Evolutionary conservation across 2,797 vertebrate species (phyloP), one percentile per base, ranked within the genome.

Genomic region (Megalops cyprinoides): DNA sequence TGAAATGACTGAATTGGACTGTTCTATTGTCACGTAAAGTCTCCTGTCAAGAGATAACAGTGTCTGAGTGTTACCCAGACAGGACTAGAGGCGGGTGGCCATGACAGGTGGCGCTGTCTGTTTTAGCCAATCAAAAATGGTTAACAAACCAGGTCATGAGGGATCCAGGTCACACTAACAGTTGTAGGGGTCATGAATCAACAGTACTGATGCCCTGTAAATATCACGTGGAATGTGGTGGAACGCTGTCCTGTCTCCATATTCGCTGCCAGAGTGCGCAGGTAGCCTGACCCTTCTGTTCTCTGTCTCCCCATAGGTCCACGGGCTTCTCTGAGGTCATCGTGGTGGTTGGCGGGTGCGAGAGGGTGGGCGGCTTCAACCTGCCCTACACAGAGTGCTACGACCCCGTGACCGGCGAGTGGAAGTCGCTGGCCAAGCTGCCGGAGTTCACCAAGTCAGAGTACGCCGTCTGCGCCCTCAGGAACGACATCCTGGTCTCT

Each of bases 401-500:
- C 20, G 98, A 99, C 87, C 98, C 98, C 9, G 96, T 98, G 79
- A 99, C 97, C 55, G 98, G 98, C 85, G 98, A 99, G 37, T 99
- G 98, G 98, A 99, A 97, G 82, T 97, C 98, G 0, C 92, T 99
- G 91, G 97, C 97, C 81, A 99, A 99, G 85, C 95, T 99, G 37
- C 98, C 98, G 0, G 98, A 99, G 88, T 99, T 99, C 86, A 99
- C 98, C 82, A 99, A 99, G 87, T 99, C 98, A 18, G 98, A 99
- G 85, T 99, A 99, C 46, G 98, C 98, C 0, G 98, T 99, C 78
- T 99, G 98, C 20, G 97, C 98, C 75, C 95, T 99, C 15, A 96
- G 98, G 88, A 99, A 99, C 58, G 98, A 99, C 89, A 99, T 99
- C 77, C 95, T 99, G 85, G 97, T 99, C 86, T 99, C 98, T 94